Evolutionary conservation across 53 echinoderm and acorn worm genomes (phyloP).

Genomic region (Apostichopus leukothele): DNA sequence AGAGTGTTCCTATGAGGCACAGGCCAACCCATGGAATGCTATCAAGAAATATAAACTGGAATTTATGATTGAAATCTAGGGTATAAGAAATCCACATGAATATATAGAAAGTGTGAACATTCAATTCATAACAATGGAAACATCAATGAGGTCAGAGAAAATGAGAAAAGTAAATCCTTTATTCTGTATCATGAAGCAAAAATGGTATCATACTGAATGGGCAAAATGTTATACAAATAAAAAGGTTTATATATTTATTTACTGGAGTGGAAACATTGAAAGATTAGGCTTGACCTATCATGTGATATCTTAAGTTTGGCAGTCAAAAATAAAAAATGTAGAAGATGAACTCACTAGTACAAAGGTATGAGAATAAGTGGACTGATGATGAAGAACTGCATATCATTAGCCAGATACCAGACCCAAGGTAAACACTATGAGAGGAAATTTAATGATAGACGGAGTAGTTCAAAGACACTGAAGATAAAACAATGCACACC

Average conservation of each 20-base stretch:
- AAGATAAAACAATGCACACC: too few relatives aligned
- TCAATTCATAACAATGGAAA: not conserved
- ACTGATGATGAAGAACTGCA: conserved; percentile 92
- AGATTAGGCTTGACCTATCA: too few relatives aligned
- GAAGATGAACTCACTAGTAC: conserved; percentile 57
- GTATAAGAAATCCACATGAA: not conserved
- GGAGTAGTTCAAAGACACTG: too few relatives aligned
- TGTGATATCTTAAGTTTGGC: too few relatives aligned
- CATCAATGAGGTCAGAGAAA: not conserved
- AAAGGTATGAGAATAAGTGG: conserved; percentile 63
- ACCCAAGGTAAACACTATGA: conserved; percentile 81
- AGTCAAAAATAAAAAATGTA: too few relatives aligned
- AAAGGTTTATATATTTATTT: too few relatives aligned
- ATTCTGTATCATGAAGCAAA: too few relatives aligned
- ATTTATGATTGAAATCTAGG: not conserved
- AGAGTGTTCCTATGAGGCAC: not conserved
- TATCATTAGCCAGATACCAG: conserved; percentile 94
- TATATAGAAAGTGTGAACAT: not conserved
- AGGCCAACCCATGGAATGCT: not conserved
- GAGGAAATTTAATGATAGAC: not conserved
- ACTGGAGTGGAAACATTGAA: too few relatives aligned
- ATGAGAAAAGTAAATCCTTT: too few relatives aligned
- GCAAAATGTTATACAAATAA: not conserved
- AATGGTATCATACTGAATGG: not conserved
- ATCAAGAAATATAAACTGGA: not conserved